phyloP scores from a whole-genome alignment of 2,888 invertebrate species.

The Caenorhabditis japonica region DNA sequence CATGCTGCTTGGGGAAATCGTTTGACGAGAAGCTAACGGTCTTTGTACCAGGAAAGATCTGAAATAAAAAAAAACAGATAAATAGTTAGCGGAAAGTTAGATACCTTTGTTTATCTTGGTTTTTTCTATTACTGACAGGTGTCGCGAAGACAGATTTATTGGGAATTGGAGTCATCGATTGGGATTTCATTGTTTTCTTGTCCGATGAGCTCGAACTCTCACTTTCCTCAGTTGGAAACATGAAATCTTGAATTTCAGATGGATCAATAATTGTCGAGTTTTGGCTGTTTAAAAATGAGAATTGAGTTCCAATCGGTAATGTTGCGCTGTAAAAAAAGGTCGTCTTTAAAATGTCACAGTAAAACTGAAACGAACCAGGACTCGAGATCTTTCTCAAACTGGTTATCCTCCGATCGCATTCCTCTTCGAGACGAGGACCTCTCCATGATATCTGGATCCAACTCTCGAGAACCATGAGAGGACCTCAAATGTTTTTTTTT shows the following conservation, averaged over 20 bases:
- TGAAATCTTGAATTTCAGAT: neutral
- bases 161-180: too few species aligned
- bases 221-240: constrained; percentile 1
- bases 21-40: neutral
- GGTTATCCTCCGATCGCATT: constrained; percentile 1
- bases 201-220: neutral
- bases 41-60: neutral
- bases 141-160: neutral
- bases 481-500: neutral
- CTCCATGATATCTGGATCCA: neutral
- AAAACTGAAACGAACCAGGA: too few species aligned
- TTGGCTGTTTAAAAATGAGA: constrained; percentile 16
- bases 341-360: too few species aligned
- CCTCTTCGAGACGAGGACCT: constrained; percentile 19
- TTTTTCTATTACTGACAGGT: too few species aligned
- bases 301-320: constrained; percentile 3
- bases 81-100: too few species aligned
- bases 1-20: constrained; percentile 13
- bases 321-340: neutral
- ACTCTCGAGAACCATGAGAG: too few species aligned
- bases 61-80: too few species aligned
- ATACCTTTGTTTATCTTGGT: neutral
- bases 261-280: neutral
- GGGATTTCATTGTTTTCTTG: neutral
- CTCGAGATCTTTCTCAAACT: neutral